Conservation (phyloP, 92 coral and sea anemone genomes). For the Pocillopora meandrina region DNA sequence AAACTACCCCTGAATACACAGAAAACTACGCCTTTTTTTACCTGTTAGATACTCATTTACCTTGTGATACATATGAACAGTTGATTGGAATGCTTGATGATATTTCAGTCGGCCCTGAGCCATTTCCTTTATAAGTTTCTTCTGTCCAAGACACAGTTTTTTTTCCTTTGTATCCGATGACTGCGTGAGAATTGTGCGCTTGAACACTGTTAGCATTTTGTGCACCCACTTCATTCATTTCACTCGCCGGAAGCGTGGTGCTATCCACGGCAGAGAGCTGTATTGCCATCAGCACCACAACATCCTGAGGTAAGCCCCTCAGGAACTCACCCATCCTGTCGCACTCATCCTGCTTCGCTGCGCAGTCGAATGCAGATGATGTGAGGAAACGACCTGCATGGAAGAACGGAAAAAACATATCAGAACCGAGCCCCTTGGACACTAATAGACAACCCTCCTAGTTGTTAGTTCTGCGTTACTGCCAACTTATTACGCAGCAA, state of each 20-base stretch:
- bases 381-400: constrained; percentile 47
- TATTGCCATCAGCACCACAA: constrained; percentile 54
- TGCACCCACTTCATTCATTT: constrained; percentile 34
- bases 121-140: neutral
- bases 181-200: constrained; percentile 5
- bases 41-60: neutral
- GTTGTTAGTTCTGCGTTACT: too few species aligned
- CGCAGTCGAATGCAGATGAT: constrained; percentile 46
- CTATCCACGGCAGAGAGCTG: constrained; percentile 38
- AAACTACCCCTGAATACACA: too few species aligned
- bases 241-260: constrained; percentile 23
- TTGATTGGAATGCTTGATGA: constrained; percentile 14
- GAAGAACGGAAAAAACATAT: neutral
- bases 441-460: too few species aligned
- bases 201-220: constrained; percentile 12
- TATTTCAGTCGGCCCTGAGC: constrained; percentile 20
- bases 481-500: too few species aligned
- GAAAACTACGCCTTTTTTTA: too few species aligned
- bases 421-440: neutral
- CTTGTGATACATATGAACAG: constrained; percentile 27
- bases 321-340: constrained; percentile 17
- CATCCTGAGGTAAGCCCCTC: constrained; percentile 39
- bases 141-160: neutral
- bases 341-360: constrained; percentile 25
- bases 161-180: constrained; percentile 47